Base-by-base conservation (phyloP, 2,888 invertebrate species). In the Pseudococcus jackbeardsleyi region DNA sequence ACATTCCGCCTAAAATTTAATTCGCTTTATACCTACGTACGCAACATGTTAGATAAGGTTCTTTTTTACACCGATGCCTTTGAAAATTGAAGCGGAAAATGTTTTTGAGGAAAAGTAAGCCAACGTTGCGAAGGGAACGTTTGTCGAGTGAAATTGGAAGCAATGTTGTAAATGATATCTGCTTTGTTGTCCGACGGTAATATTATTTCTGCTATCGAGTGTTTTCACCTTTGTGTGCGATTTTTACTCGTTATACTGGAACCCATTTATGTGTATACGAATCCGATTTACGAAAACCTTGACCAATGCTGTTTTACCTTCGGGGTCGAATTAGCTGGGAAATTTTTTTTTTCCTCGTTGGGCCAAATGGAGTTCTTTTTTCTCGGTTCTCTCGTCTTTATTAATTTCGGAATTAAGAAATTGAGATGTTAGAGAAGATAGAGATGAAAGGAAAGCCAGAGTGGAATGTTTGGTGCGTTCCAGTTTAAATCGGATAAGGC, bases 1-100 rank as follows among this genome's bases (percentile, higher is more conserved):
- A 59, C 59, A 59, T 59, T 59, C 19, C 4, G 59, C 59, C 59
- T 59, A 59, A 59, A 59, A 59, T 59, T 59, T 59, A 59, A 59
- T 59, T 59, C 59, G 59, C 59, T 59, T 19, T 59, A 59, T 59
- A 59, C 26, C 26, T 33, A 33, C 26, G 26, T 59, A 59, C 19
- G 59, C 59, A 59, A 59, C 59, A 59, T 59, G 59, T 59, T 59
- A 59, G 59, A 59, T 59, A 59, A 59, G 59, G 59, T 59, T 59
- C 8, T 59, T 19, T 59, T 59, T 59, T 59, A 50, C 46, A 15
- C 50, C 15, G 15, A 6, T 19, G 59, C 59, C 59, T 59, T 59
- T 59, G 19, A n/a, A 59, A n/a, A 19, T 59, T 59, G 5, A 59
- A 19, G 6, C 59, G 59, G 19, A 9, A 54, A 54, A 54, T 54